Percentiles rank a stretch among this genome's conserved stretches.
Conservation (phyloP, 64 coral and sea anemone genomes). For the Stichodactyla mertensii region DNA sequence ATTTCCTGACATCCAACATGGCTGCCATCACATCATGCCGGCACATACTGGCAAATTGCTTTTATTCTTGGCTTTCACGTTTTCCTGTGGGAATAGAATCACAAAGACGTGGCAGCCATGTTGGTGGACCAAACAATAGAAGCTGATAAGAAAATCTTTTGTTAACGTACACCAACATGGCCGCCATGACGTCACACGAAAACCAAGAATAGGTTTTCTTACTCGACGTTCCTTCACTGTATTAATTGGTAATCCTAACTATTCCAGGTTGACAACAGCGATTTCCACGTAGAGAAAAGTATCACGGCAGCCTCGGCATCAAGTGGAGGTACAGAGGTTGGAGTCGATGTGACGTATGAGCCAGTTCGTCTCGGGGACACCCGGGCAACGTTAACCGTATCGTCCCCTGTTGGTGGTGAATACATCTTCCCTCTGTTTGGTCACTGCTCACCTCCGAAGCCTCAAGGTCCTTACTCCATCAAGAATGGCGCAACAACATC, state of each 20-base stretch:
- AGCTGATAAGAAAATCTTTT: no score
- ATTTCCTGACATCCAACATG: no score
- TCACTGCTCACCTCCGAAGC: constrained; percentile 81
- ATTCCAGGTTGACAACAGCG: constrained; percentile 84
- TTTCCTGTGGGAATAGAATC: no score
- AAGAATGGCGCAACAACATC: constrained; percentile 72
- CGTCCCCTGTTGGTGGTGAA: constrained; percentile 74
- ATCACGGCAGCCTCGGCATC: constrained; percentile 95
- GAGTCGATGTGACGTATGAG: constrained; percentile 92
- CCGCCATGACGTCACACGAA: no score
- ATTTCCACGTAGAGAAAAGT: constrained; percentile 92
- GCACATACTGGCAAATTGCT: no score
- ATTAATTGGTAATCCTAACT: neutral
- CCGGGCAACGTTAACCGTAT: constrained; percentile 59
- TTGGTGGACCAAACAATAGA: no score
- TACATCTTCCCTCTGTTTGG: constrained; percentile 97
- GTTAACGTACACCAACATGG: no score
- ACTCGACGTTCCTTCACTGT: neutral
- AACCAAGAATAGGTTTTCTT: neutral
- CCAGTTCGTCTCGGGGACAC: constrained; percentile 80
- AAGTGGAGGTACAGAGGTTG: constrained; percentile 93
- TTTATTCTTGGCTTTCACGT: no score
- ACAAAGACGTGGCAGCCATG: no score
- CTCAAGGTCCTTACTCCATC: constrained; percentile 96
- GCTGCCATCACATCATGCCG: no score